These are phyloP conservation scores for Heliconius eleuchia DNA, from an alignment of 1,140 invertebrate genomes.

Conservation along the genomic window DNA sequence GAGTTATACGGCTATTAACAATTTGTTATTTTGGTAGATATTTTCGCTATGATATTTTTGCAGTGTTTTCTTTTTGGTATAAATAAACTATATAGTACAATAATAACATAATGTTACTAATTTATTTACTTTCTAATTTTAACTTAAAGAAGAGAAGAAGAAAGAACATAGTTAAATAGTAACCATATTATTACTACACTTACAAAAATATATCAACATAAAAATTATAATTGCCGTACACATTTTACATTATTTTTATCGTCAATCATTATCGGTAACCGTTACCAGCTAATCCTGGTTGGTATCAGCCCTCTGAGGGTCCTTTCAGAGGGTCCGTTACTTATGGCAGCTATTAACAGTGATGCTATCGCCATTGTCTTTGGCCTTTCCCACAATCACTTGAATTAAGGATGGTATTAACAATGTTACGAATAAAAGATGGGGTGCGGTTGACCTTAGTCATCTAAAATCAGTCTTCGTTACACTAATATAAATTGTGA, in stretches of 20 bases:
- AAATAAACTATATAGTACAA: not conserved
- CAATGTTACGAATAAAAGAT: slow-evolving; percentile 24
- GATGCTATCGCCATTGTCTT: slow-evolving; percentile 76
- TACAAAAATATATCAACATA: not conserved
- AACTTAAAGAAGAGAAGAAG: too few species aligned
- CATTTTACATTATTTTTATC: slow-evolving; percentile 10
- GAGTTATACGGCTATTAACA: slow-evolving; percentile 24
- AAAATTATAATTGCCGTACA: not conserved
- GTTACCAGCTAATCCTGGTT: slow-evolving; percentile 57
- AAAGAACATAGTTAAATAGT: too few species aligned
- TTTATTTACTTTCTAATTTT: not conserved
- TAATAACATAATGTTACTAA: not conserved
- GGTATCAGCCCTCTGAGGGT: slow-evolving; percentile 45
- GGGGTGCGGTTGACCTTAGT: slow-evolving; percentile 28
- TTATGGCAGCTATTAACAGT: slow-evolving; percentile 70
- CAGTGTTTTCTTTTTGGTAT: not conserved
- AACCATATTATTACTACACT: not conserved
- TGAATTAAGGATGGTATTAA: slow-evolving; percentile 53
- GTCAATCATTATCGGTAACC: slow-evolving; percentile 28
- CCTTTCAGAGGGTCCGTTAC: slow-evolving; percentile 40
- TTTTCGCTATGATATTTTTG: not conserved
- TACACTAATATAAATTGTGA: slow-evolving; percentile 10
- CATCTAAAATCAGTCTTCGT: slow-evolving; percentile 18
- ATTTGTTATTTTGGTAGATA: slow-evolving; percentile 5
- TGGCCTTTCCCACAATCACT: slow-evolving; percentile 68